Evolutionary conservation across 1,140 invertebrate genomes (phyloP).

Genomic region (Drosophila serrata): DNA sequence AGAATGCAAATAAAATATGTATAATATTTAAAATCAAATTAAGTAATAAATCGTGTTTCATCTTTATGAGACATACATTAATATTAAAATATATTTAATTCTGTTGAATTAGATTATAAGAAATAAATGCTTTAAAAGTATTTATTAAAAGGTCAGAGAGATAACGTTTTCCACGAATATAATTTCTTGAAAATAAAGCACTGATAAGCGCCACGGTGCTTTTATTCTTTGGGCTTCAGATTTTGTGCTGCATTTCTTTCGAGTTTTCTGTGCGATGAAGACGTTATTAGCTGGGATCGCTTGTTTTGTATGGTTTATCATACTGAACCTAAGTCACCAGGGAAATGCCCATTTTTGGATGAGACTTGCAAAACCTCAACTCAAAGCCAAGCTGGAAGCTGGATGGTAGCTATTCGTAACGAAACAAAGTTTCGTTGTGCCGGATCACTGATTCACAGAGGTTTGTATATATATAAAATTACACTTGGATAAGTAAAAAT

Average conservation of each 20-base stretch:
- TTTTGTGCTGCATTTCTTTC: not conserved
- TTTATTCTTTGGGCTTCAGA: not conserved
- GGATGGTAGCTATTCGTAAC: not conserved
- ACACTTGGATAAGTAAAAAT: not conserved
- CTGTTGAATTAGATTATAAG: not conserved
- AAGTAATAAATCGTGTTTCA: no score
- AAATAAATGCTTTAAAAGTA: not conserved
- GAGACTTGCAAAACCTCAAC: not conserved
- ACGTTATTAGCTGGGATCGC: not conserved
- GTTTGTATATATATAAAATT: not conserved
- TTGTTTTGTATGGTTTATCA: not conserved
- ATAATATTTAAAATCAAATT: no score
- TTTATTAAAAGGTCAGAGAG: not conserved
- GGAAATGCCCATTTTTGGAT: not conserved
- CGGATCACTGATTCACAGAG: not conserved
- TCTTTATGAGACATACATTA: not conserved
- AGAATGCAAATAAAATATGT: no score
- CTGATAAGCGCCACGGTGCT: not conserved
- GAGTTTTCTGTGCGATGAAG: not conserved
- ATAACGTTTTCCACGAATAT: not conserved
- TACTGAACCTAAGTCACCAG: not conserved
- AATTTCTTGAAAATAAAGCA: not conserved
- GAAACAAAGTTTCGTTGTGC: not conserved
- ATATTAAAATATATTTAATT: not conserved
- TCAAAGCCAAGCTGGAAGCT: no score